Evolutionary conservation across 2,888 invertebrate genomes (phyloP), one percentile per base, ranked within the genome.

Genomic region (Cheilosia vulpina): DNA sequence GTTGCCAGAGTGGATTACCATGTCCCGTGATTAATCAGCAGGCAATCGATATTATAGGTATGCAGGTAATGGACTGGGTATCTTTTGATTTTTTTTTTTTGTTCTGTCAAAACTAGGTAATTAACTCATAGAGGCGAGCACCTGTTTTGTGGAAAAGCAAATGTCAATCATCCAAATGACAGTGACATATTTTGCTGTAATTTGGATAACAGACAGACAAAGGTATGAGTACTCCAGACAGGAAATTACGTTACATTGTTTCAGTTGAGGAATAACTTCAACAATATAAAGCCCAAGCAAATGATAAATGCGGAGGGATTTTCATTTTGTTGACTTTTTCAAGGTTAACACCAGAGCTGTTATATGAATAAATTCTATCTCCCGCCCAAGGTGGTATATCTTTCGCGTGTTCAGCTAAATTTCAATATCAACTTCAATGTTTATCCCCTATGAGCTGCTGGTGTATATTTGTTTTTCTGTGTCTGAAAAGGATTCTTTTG

Each of bases 21-120:
- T 75, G 19, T 58, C 52, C 65, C 50, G 24, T 81, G 63, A 69
- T 81, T 82, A 77, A 82, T 82, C 82, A 71, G 71, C 34, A 71
- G 66, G 66, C 66, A 75, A 62, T 66, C 38, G 17, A 31, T 31
- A 9, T 27, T 2, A 11, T 4, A 45, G 45, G 45, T 47, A 65
- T 57, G 6, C 24, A 15, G 43, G 45, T 27, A 60, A 19, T 62
- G 55, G 27, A 21, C 43, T 58, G 55, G 15, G 50, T 34, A 2
- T 1, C n/a, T 52, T 62, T 27, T 6, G 27, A 27, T 27, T 13
- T 34, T 45, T 55, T 34, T 24, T 15, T 55, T 4, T 13, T 21
- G 0, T 15, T 19, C 11, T 27, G 34, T 31, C 19, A 24, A 63
- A 27, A 60, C 47, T 13, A 47, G 57, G 57, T 50, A 69, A 50